phyloP scores from a whole-genome alignment of 2,113 vertebrate genomes.

The Muntiacus muntjak region DNA sequence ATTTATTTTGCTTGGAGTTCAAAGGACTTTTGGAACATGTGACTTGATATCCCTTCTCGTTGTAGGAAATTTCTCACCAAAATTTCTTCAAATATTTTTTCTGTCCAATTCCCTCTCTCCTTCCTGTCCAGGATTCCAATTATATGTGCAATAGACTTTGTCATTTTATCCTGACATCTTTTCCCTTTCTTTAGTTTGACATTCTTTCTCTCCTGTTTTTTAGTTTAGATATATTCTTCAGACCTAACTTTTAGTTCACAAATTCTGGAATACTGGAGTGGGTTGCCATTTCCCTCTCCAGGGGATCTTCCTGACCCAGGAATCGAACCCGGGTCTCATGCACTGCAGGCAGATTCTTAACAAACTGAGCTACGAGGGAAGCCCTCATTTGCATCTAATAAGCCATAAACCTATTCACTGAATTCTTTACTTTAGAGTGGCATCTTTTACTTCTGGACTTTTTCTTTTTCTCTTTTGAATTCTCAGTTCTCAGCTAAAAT shows the following conservation, averaged over 20 bases:
- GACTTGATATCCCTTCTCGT: background rate
- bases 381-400: background rate
- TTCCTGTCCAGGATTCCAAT: background rate
- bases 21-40: background rate
- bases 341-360: background rate
- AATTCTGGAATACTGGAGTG: background rate
- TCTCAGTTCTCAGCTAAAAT: background rate
- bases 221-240: background rate
- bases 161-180: background rate
- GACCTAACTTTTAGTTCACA: background rate
- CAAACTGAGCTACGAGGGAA: background rate
- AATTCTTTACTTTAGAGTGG: background rate
- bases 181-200: background rate
- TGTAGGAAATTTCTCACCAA: background rate
- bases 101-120: background rate
- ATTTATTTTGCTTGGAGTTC: background rate
- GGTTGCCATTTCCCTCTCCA: background rate
- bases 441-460: background rate
- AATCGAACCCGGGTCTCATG: fast-evolving
- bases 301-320: background rate
- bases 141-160: background rate
- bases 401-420: background rate
- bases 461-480: background rate
- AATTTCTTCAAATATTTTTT: background rate
- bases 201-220: background rate